Base-by-base conservation (phyloP, 2,888 invertebrate genomes). In the Orthosia gothica region DNA sequence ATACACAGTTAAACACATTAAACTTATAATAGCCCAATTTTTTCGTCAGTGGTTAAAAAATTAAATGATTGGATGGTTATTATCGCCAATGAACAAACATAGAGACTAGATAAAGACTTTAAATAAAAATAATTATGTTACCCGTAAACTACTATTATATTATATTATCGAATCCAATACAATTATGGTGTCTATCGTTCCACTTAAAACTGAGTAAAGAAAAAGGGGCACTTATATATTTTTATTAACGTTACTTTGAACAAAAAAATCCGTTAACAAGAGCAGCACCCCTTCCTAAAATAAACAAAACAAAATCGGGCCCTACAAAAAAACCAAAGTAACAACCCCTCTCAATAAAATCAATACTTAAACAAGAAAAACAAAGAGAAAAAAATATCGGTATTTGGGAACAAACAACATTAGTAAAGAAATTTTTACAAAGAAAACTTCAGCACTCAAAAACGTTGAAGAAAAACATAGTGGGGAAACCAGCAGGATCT, bases 351-450 rank as follows among this genome's bases (percentile, higher is more conserved):
- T 26, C 58, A 65, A 68, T 68, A 64, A 16, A 67, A 77, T 77
- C 57, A 63, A 73, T 61, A 71, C 16, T 26, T 13, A 73, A 63
- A 47, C 5, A 52, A 16, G 40, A 52, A 32, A 58, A 71, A 74
- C 40, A 49, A 26, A 57, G 62, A 55, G 32, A 65, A 62, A 26
- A n/a, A 62, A 62, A 70, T 59, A 67, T 58, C 16, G 15, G 20
- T 74, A 32, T 70, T 63, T 67, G 23, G 40, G 40, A 58, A 32
- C 64, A 20, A 67, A 54, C 9, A 32, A 70, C 23, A 32, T 72
- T 47, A 61, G 64, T 9, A 40, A 40, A 40, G 9, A 40, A 1
- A 70, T 70, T 71, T 82, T 74, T 70, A 58, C 49, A 55, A 70
- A 64, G 40, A 52, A 75, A 70, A 12, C 18, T 59, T 59, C 12